Evolutionary conservation across 2,797 vertebrate species (phyloP), one percentile per base, ranked within the genome.

Genomic region (Botia almorhae): DNA sequence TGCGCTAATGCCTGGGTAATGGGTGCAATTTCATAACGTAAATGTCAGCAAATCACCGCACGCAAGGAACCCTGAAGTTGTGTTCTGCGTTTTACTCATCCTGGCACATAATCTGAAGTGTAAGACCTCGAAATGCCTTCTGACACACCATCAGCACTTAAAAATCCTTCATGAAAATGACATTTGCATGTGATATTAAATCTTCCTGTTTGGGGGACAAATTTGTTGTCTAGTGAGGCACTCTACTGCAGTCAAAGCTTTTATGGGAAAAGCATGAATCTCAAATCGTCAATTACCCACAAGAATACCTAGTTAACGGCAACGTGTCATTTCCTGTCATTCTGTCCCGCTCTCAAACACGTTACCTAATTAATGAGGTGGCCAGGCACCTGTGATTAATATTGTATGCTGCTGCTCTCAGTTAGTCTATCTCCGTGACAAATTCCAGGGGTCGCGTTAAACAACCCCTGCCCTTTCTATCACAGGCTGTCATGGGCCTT

Each of bases 221-320:
- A 69, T 61, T 3, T 64, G 29, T 39, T 69, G 69, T 53, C 55
- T 56, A 17, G 16, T 23, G 43, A 39, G 36, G 11, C 58, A 71
- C 46, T 58, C 64, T 26, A 64, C 13, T 65, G 60, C 51, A 53
- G 36, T 64, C 33, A 33, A 33, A 33, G 33, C 33, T 33, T 33
- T 26, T 3, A 3, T 2, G 4, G 3, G 33, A 33, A 70, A 60
- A 70, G 10, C 14, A 61, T 39, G 7, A 84, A 84, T 48, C 73
- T 74, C 60, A 61, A 67, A 55, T 58, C 21, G 61, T 78, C 67
- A 84, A 82, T 85, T 84, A 83, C 69, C 58, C 61, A 43, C 83
- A 77, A 85, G 77, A 86, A 79, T 77, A 83, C 71, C 56, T 67
- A 70, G 69, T 71, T 84, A 81, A 85, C 76, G 46, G 78, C 69